Evolutionary conservation across 2,113 vertebrate species (phyloP), one percentile per base, ranked within the genome.

Genomic region (Cettia cetti): DNA sequence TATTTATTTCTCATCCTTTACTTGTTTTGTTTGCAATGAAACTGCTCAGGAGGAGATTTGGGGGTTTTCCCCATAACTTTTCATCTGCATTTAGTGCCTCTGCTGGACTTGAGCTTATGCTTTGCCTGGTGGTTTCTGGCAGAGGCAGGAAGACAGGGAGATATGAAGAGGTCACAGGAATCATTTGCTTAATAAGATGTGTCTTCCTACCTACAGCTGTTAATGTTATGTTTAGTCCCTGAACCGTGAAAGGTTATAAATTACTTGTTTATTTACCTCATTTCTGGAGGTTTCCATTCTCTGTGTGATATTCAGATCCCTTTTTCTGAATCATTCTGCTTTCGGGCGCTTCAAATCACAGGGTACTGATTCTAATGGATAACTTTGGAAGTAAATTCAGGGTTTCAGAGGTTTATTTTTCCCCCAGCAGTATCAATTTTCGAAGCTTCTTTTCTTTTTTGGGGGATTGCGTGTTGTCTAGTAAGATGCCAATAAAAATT

Each of bases 201-300:
- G 37, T 50, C 59, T 72, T 65, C 84, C 59, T 63, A 76, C 81
- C 84, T 92, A 39, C 61, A 31, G 92, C 70, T 45, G 76, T 39
- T 85, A 52, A 71, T 37, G 70, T 78, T 78, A 8, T 31, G 60
- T 49, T 91, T 49, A n/a, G 78, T 47, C 49, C 54, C 85, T 69
- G 87, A 94, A 71, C 74, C 45, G 0, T 65, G 78, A 39, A 72
- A 90, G 42, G 66, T 90, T 91, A 64, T 80, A 72, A 90, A 92
- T 86, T 27, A 20, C 57, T 76, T 89, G 82, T 90, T 92, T 92
- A 77, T 80, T 86, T 61, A 2, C 86, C 74, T 80, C 12, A 19
- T 89, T 82, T 72, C 28, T 56, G 89, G 80, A 45, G 65, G 37
- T 94, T 92, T 90, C 83, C 59, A 21, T 89, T 94, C 71, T 50